These are phyloP conservation scores for Lathamus discolor DNA, from an alignment of 2,113 vertebrate species.

Conservation along the genomic window DNA sequence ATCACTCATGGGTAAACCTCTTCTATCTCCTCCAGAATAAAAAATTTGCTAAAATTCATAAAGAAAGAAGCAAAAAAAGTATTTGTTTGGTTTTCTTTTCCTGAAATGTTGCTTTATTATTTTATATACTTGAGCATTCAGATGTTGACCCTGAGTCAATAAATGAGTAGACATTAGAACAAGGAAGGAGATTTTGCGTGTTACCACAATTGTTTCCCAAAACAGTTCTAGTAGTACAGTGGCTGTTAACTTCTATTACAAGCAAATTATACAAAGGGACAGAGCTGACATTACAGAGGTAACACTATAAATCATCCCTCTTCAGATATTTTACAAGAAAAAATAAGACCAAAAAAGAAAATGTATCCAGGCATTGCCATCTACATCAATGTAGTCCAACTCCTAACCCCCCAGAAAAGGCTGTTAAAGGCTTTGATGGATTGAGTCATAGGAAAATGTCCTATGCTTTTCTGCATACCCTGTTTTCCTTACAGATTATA, in stretches of 20 bases:
- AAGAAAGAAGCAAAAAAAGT: not conserved
- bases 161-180: not conserved
- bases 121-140: not conserved
- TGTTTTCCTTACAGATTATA: not conserved
- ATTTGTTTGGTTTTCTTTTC: not conserved
- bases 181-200: not conserved
- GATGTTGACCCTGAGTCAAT: not conserved
- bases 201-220: not conserved
- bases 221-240: not conserved
- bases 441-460: not conserved
- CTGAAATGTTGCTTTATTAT: not conserved
- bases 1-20: not conserved
- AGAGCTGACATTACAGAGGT: not conserved
- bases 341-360: not conserved
- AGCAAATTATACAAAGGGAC: not conserved
- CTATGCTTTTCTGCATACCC: not conserved
- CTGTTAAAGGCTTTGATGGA: not conserved
- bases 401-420: not conserved
- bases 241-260: not conserved
- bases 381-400: not conserved
- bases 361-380: not conserved
- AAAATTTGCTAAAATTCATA: not conserved
- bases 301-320: not conserved
- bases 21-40: not conserved
- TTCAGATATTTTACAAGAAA: not conserved